A percentile compares a stretch with the other conserved stretches of the same genome.
These are phyloP conservation scores for Dolichallabes microphthalmus DNA, from an alignment of 2,113 vertebrate species.

Conservation along the genomic window DNA sequence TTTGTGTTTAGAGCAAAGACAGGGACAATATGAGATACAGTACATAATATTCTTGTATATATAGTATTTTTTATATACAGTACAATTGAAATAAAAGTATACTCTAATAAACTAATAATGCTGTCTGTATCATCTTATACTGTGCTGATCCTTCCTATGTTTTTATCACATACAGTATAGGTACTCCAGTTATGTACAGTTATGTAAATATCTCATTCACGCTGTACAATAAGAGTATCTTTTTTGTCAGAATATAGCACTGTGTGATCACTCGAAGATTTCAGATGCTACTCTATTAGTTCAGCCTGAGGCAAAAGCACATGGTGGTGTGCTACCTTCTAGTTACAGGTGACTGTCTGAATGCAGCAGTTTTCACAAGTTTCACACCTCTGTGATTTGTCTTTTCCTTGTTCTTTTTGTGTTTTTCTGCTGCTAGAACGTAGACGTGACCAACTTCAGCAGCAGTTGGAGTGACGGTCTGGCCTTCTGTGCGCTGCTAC, in stretches of 20 bases:
- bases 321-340: not conserved
- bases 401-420: not conserved
- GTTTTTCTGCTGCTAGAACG: slow-evolving; percentile 72
- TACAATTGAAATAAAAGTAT: not conserved
- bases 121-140: not conserved
- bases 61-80: not conserved
- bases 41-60: no score
- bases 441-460: slow-evolving; percentile 93
- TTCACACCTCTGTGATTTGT: not conserved
- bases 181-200: no score
- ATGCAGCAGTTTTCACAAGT: not conserved
- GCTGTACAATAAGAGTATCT: not conserved
- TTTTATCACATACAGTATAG: not conserved
- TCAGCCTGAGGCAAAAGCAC: not conserved
- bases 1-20: no score
- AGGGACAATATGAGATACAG: no score
- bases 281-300: not conserved
- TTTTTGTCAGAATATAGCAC: not conserved
- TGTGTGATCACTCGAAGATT: not conserved
- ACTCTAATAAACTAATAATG: not conserved
- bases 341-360: not conserved
- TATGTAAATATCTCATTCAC: not conserved
- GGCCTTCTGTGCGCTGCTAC: slow-evolving; percentile 87
- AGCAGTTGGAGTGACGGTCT: slow-evolving; percentile 92
- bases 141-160: not conserved